Evolutionary conservation across 2,888 invertebrate genomes (phyloP).

Genomic region (Acanthoscelides obtectus): DNA sequence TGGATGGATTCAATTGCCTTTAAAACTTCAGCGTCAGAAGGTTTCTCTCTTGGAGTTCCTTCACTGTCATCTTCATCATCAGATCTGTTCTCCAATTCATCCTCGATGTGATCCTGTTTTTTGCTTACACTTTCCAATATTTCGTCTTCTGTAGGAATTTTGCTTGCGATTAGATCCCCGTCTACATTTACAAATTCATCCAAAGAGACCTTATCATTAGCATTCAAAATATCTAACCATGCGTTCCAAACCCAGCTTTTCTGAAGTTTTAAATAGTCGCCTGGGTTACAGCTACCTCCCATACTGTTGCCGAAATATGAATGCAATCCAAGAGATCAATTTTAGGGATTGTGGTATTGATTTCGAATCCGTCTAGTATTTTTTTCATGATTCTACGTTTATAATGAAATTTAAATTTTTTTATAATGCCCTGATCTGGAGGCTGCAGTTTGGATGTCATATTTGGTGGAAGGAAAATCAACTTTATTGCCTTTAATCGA

Average conservation of each 20-base stretch:
- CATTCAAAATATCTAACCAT: constrained; percentile 5
- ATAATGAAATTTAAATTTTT: constrained; percentile 13
- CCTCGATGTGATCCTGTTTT: constrained; percentile 5
- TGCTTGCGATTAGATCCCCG: constrained; percentile 7
- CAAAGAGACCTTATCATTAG: constrained; percentile 7
- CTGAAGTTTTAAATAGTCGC: constrained; percentile 13
- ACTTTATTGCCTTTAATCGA: constrained; percentile 12
- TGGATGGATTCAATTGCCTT: constrained; percentile 11
- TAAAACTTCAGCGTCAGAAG: constrained; percentile 6
- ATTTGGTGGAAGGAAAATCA: constrained; percentile 14
- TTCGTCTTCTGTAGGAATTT: constrained; percentile 10
- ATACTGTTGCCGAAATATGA: constrained; percentile 8
- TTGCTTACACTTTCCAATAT: constrained; percentile 10
- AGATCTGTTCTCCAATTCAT: constrained; percentile 1
- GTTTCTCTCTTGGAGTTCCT: constrained; percentile 7
- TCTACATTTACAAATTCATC: constrained; percentile 11
- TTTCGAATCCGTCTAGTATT: background rate
- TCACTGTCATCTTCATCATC: constrained; percentile 9
- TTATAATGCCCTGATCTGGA: constrained; percentile 10
- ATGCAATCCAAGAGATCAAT: constrained; percentile 9
- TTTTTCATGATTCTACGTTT: background rate
- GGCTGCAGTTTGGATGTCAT: constrained; percentile 14
- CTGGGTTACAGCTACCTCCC: constrained; percentile 12
- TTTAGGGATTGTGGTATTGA: constrained; percentile 5
- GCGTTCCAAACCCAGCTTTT: constrained; percentile 11